These are phyloP conservation scores for Acanthornis magna DNA, from an alignment of 2,797 vertebrate genomes.

Conservation along the genomic window DNA sequence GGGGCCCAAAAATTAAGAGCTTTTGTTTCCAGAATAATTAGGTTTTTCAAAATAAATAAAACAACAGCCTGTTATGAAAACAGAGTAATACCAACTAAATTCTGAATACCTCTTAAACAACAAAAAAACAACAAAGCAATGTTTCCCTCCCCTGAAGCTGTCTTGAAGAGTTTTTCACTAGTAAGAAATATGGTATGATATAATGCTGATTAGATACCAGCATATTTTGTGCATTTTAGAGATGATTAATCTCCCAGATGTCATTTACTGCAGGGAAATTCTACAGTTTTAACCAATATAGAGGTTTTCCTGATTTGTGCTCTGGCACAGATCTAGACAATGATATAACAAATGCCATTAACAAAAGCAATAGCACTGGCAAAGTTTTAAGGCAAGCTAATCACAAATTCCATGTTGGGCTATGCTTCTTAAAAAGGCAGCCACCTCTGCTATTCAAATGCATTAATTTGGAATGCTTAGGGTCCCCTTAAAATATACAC, in stretches of 20 bases:
- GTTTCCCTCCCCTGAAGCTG: background rate
- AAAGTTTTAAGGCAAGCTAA: background rate
- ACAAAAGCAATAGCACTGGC: background rate
- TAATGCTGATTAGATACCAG: background rate
- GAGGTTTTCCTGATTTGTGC: background rate
- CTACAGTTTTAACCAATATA: background rate
- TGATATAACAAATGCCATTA: background rate
- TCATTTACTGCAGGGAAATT: background rate
- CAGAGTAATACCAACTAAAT: background rate
- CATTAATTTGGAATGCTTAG: background rate
- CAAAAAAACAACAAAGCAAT: background rate
- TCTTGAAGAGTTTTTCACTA: background rate
- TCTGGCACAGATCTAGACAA: background rate
- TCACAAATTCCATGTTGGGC: background rate
- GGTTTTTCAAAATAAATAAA: background rate
- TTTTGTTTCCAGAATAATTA: background rate
- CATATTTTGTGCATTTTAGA: background rate
- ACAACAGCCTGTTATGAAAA: background rate
- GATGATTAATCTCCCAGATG: background rate
- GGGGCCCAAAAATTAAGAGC: accelerated
- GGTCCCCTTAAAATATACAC: background rate
- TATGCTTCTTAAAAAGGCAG: background rate
- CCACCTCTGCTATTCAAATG: background rate
- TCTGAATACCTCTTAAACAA: background rate
- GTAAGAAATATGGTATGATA: background rate